These are phyloP conservation scores for Phyllopteryx taeniolatus DNA, from an alignment of 2,113 vertebrate species.

Conservation along the genomic window DNA sequence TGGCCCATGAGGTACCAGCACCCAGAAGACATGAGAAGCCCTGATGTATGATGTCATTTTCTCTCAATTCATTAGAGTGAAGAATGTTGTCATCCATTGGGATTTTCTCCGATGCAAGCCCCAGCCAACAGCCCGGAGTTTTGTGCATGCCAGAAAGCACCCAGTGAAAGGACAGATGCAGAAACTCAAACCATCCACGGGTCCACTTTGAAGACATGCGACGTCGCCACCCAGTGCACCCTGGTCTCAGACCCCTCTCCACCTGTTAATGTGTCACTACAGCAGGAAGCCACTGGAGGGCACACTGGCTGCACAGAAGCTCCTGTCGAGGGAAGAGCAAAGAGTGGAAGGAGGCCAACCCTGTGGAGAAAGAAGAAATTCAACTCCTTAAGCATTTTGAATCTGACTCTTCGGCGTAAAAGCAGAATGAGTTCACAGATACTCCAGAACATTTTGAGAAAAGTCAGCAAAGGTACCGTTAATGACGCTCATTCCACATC, in stretches of 20 bases:
- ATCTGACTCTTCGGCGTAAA: background rate
- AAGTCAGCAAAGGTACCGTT: slow-evolving; percentile 31
- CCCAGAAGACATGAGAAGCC: too few species aligned
- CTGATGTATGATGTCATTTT: background rate
- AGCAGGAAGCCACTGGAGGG: slow-evolving; percentile 56
- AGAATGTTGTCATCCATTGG: slow-evolving; percentile 9
- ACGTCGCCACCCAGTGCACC: slow-evolving; percentile 76
- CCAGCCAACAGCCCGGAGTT: slow-evolving; percentile 4
- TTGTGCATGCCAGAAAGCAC: slow-evolving; percentile 25
- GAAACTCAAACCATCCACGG: slow-evolving; percentile 72
- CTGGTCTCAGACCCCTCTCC: background rate
- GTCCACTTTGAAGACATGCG: slow-evolving; percentile 19
- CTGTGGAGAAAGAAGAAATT: slow-evolving; percentile 19
- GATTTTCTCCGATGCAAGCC: slow-evolving; percentile 14
- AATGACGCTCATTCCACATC: too few species aligned
- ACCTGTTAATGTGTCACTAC: slow-evolving; percentile 14
- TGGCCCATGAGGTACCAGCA: background rate
- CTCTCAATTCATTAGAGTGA: slow-evolving; percentile 31
- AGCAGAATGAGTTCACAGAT: slow-evolving; percentile 6
- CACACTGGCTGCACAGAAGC: slow-evolving; percentile 42
- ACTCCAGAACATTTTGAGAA: background rate
- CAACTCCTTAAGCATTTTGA: background rate
- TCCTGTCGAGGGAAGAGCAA: background rate
- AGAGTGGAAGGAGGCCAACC: slow-evolving; percentile 2
- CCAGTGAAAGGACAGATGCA: slow-evolving; percentile 38